phyloP scores from a whole-genome alignment of 2,797 vertebrate genomes.

The Spheniscus humboldti region DNA sequence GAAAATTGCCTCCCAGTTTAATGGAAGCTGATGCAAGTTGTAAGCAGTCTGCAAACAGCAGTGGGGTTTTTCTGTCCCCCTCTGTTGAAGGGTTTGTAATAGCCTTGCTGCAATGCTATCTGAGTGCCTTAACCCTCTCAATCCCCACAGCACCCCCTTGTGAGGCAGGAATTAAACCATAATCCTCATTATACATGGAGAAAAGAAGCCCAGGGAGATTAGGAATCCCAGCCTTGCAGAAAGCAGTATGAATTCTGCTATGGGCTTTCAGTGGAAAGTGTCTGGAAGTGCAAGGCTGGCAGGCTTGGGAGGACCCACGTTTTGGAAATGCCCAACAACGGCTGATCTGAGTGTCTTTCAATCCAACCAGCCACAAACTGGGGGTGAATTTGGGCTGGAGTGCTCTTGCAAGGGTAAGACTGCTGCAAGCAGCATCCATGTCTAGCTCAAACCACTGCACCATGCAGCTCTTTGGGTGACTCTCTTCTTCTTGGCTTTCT shows the following conservation, averaged over 20 bases:
- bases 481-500: neutral
- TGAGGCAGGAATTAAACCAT: conserved; percentile 38
- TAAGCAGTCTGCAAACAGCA: neutral
- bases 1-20: conserved; percentile 1
- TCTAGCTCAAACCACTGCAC: neutral
- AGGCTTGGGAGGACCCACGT: neutral
- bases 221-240: neutral
- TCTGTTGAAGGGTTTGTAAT: neutral
- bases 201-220: neutral
- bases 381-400: neutral
- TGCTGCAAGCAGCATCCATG: neutral
- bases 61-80: neutral
- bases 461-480: neutral
- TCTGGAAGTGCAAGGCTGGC: neutral
- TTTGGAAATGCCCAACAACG: neutral
- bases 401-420: rapidly evolving
- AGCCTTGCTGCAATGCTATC: neutral
- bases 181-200: conserved; percentile 2
- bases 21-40: neutral
- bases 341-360: neutral
- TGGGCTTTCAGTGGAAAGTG: neutral
- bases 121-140: neutral
- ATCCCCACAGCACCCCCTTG: conserved; percentile 37
- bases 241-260: neutral
- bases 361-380: neutral